phyloP scores from a whole-genome alignment of 2,797 vertebrate species.

The Poecilia picta region DNA sequence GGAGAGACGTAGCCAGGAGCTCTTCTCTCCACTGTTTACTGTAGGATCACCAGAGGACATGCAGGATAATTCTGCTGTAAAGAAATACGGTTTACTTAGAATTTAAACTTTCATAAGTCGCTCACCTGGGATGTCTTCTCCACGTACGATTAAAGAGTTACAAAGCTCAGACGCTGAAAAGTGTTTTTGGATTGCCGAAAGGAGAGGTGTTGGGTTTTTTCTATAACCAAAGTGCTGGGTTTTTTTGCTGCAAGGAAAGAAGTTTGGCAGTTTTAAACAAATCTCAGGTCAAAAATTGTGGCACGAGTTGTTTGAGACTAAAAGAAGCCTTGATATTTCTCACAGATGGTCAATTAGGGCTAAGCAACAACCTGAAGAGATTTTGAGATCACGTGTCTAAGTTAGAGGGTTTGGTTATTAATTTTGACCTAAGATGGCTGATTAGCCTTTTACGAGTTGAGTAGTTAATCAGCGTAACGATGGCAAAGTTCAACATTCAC shows the following conservation, averaged over 20 bases:
- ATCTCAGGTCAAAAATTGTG: not conserved
- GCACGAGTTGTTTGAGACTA: not conserved
- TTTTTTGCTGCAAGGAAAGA: not conserved
- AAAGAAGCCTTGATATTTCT: not conserved
- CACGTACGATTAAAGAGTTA: slow-evolving; percentile 38
- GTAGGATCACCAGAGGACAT: slow-evolving; percentile 67
- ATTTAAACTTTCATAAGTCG: slow-evolving; percentile 48
- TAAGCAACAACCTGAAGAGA: not conserved
- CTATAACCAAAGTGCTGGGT: not conserved
- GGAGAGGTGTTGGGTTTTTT: slow-evolving; percentile 5
- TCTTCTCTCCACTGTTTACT: slow-evolving; percentile 49
- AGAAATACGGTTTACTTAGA: slow-evolving; percentile 41
- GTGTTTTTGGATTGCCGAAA: slow-evolving; percentile 40
- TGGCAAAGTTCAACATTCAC: not conserved
- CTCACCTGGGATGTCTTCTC: slow-evolving; percentile 19
- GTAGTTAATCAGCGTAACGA: not conserved
- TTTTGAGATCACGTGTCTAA: not conserved
- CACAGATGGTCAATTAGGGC: not conserved
- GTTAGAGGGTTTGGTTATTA: no score
- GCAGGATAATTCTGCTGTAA: slow-evolving; percentile 29
- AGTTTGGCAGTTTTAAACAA: not conserved
- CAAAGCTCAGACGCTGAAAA: slow-evolving; percentile 11
- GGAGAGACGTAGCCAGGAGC: slow-evolving; percentile 63
- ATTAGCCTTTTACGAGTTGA: not conserved
- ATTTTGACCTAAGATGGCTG: not conserved